A percentile compares a stretch with the other conserved stretches of the same genome.
These are phyloP conservation scores for Metaphire vulgaris DNA, from an alignment of 1,140 invertebrate species.

Conservation along the genomic window DNA sequence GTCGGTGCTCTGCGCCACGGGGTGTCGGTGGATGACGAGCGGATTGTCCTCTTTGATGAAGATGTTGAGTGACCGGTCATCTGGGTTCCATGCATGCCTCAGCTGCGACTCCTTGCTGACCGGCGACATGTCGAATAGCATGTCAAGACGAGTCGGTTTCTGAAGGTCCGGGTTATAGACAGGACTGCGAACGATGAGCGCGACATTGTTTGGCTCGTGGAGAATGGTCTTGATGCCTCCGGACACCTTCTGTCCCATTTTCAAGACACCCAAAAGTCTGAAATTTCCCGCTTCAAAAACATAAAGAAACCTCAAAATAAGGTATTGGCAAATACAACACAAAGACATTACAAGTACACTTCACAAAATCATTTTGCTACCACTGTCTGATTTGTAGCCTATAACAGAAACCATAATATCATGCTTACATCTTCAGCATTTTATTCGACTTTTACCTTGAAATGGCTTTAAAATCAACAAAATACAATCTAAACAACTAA, in stretches of 20 bases:
- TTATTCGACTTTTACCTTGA: too few relatives aligned
- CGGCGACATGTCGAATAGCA: slow-evolving; percentile 90
- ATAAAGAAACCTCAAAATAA: too few relatives aligned
- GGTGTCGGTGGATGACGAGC: slow-evolving; percentile 96
- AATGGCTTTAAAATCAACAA: too few relatives aligned
- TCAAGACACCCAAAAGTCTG: too few relatives aligned
- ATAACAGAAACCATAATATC: too few relatives aligned
- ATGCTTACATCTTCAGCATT: too few relatives aligned
- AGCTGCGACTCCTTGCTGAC: slow-evolving; percentile 77
- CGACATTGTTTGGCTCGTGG: neutral
- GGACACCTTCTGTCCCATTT: neutral
- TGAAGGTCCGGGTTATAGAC: neutral
- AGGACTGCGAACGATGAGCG: neutral
- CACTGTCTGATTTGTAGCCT: too few relatives aligned
- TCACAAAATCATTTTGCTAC: too few relatives aligned
- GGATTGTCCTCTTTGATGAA: slow-evolving; percentile 98
- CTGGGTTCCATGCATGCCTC: slow-evolving; percentile 93
- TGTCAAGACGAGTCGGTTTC: slow-evolving; percentile 77
- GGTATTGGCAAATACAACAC: too few relatives aligned
- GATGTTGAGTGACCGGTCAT: slow-evolving; percentile 95
- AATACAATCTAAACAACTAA: too few relatives aligned
- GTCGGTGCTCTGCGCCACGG: slow-evolving; percentile 97
- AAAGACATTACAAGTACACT: too few relatives aligned
- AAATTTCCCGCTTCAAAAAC: too few relatives aligned
- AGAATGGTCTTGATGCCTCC: neutral